phyloP scores from a whole-genome alignment of 2,888 invertebrate genomes.

The Pristionchus mayeri region DNA sequence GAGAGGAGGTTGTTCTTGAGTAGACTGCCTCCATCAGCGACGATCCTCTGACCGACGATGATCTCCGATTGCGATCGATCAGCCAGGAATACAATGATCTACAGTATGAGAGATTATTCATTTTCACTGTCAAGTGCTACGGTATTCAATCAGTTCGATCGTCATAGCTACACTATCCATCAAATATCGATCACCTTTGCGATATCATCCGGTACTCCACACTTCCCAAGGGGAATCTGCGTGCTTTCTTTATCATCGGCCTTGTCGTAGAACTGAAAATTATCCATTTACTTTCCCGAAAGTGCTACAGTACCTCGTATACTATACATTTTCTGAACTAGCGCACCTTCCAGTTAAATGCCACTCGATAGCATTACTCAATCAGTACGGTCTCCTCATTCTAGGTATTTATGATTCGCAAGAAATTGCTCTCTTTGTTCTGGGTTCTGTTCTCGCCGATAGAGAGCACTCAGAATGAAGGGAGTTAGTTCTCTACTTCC shows the following conservation, averaged over 20 bases:
- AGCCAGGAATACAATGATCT: slow-evolving; percentile 42
- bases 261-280: slow-evolving; percentile 26
- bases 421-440: too few relatives aligned
- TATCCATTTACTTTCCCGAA: too few relatives aligned
- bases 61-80: slow-evolving; percentile 46
- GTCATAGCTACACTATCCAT: not conserved
- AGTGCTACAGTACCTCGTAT: too few relatives aligned
- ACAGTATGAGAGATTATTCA: not conserved
- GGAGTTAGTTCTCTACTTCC: too few relatives aligned
- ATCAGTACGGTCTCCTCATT: too few relatives aligned
- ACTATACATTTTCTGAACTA: too few relatives aligned
- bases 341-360: too few relatives aligned
- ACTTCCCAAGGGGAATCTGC: slow-evolving; percentile 20
- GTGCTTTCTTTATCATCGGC: not conserved
- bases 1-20: slow-evolving; percentile 24
- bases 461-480: too few relatives aligned
- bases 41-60: slow-evolving; percentile 48
- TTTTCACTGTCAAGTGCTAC: not conserved
- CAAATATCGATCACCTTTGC: not conserved
- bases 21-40: slow-evolving; percentile 38
- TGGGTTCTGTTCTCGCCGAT: too few relatives aligned
- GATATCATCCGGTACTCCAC: slow-evolving; percentile 42
- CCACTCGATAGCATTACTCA: too few relatives aligned
- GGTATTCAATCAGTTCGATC: not conserved
- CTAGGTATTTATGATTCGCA: too few relatives aligned